Percentiles rank a stretch among this genome's conserved stretches.
phyloP scores from a whole-genome alignment of 1,140 invertebrate genomes.

The Drosophila burlai region DNA sequence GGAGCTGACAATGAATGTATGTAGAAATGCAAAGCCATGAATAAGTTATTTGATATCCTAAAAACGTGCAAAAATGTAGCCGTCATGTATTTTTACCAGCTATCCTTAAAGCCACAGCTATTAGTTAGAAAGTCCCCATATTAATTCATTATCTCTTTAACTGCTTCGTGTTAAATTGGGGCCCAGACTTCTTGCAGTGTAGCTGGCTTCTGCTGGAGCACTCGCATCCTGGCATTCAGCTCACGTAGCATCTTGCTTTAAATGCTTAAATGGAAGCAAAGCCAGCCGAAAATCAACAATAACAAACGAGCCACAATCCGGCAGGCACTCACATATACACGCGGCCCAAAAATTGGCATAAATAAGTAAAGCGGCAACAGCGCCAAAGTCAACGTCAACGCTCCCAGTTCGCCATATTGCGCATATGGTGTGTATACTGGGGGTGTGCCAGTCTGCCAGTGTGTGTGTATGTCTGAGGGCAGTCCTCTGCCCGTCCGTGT shows the following conservation, averaged over 20 bases:
- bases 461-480: slow-evolving; percentile 6
- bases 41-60: neutral
- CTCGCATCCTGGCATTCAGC: slow-evolving; percentile 43
- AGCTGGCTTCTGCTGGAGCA: neutral
- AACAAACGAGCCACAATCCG: slow-evolving; percentile 48
- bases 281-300: slow-evolving; percentile 66
- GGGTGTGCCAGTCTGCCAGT: neutral
- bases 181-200: slow-evolving; percentile 11
- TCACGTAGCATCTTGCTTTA: slow-evolving; percentile 76
- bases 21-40: neutral
- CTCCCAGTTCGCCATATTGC: slow-evolving; percentile 68
- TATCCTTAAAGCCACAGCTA: neutral
- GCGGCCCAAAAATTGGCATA: slow-evolving; percentile 71
- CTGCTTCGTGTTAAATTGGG: neutral
- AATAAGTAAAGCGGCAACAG: slow-evolving; percentile 71
- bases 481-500: slow-evolving; percentile 22
- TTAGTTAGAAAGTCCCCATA: neutral
- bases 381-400: slow-evolving; percentile 41
- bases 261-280: slow-evolving; percentile 75
- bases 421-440: slow-evolving; percentile 50
- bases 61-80: neutral
- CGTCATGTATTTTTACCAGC: neutral
- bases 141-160: slow-evolving; percentile 18
- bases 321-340: slow-evolving; percentile 21
- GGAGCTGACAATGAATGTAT: neutral